Conservation (phyloP, 1,140 invertebrate species). For the roundworm (Caenorhabditis elegans) region DNA sequence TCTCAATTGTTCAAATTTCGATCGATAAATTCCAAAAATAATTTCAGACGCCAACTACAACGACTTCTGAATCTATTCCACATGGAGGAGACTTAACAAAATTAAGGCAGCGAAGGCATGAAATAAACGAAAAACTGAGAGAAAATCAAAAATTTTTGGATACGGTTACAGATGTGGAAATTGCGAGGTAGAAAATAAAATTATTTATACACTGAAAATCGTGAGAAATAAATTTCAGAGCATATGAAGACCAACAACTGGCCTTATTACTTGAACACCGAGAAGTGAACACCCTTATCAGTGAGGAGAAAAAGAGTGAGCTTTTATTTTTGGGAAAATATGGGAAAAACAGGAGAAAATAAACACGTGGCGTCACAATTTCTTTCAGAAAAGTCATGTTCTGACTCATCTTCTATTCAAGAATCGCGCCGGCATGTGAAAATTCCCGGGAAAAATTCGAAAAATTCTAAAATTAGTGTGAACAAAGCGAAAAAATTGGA, state of each 20-base stretch:
- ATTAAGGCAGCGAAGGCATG: neutral
- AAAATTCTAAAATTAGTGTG: neutral
- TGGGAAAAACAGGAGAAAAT: no score
- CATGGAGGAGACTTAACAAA: neutral
- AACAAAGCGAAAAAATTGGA: neutral
- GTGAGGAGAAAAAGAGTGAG: neutral
- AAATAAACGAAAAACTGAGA: neutral
- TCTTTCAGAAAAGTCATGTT: neutral
- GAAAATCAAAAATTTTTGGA: slow-evolving; percentile 28
- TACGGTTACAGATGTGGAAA: slow-evolving; percentile 23
- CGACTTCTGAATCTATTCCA: neutral
- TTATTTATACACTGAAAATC: no score
- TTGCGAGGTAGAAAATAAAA: neutral
- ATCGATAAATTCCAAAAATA: no score
- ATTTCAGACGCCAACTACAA: neutral
- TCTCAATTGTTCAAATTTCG: no score
- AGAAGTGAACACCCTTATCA: slow-evolving; percentile 25
- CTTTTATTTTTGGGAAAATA: no score
- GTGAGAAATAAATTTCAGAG: neutral
- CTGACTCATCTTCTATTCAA: neutral
- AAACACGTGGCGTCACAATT: no score
- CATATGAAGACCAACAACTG: slow-evolving; percentile 32
- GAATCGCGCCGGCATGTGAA: neutral
- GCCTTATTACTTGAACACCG: slow-evolving; percentile 25
- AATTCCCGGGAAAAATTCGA: neutral